Percentiles rank a stretch among this genome's conserved stretches.
Conservation (phyloP, 2,797 vertebrate genomes). For the Bothrops alternatus region DNA sequence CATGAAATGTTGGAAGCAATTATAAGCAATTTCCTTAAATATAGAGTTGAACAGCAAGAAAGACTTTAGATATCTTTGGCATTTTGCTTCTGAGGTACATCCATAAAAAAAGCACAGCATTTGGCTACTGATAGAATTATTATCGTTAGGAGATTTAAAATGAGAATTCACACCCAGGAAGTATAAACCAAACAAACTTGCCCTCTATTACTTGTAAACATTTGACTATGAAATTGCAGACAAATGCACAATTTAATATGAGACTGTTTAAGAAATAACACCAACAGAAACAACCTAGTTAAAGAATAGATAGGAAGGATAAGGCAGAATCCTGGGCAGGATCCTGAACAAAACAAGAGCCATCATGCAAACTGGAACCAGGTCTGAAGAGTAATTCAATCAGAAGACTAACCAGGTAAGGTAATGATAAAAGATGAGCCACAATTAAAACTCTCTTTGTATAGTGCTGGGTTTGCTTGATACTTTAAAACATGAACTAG, state of each 20-base stretch:
- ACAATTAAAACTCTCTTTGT: too few species aligned
- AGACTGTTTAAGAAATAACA: background rate
- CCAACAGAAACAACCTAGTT: background rate
- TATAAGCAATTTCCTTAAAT: constrained; percentile 37
- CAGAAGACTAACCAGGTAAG: too few species aligned
- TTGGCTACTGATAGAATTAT: background rate
- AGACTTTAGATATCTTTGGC: constrained; percentile 20
- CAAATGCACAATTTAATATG: constrained; percentile 49
- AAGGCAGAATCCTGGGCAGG: background rate
- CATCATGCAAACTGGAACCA: too few species aligned
- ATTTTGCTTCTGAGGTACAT: constrained; percentile 2
- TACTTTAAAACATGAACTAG: too few species aligned
- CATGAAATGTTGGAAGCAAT: constrained; percentile 29
- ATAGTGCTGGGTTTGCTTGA: too few species aligned
- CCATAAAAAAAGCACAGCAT: constrained; percentile 5
- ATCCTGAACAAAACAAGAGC: background rate
- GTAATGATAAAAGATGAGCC: too few species aligned
- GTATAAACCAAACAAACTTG: background rate
- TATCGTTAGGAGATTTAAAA: constrained; percentile 5
- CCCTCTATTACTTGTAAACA: constrained; percentile 34
- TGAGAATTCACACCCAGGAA: background rate
- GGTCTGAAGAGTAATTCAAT: too few species aligned
- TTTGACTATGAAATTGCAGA: constrained; percentile 47
- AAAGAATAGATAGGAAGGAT: background rate
- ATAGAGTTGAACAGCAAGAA: constrained; percentile 15